Conservation (phyloP, 2,888 invertebrate species). For the Enchytraeus crypticus region DNA sequence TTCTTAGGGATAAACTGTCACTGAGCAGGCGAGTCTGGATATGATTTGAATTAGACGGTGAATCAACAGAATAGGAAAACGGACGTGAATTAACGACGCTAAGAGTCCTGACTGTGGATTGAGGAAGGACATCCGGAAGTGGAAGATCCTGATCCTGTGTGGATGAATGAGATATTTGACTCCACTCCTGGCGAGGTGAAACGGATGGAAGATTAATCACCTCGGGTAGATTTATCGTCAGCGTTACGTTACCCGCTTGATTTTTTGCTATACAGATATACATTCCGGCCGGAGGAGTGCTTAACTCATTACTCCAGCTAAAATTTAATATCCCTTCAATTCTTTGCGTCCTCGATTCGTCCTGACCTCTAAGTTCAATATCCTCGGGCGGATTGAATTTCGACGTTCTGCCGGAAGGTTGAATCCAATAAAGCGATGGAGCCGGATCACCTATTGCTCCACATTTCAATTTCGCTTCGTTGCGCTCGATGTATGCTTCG, state of each 20-base stretch:
- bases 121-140: no score
- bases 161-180: background rate
- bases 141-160: no score
- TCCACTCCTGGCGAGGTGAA: background rate
- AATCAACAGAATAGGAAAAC: no score
- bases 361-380: background rate
- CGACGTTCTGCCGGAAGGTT: constrained; percentile 37
- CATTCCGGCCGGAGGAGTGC: constrained; percentile 23
- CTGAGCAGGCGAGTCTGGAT: background rate
- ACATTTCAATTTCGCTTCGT: constrained; percentile 39
- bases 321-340: background rate
- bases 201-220: constrained; percentile 17
- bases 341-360: background rate
- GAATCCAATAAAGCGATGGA: constrained; percentile 43
- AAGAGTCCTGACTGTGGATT: no score
- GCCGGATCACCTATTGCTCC: constrained; percentile 43
- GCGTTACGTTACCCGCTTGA: constrained; percentile 45
- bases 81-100: no score
- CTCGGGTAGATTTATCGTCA: constrained; percentile 43
- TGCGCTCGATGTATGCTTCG: constrained; percentile 39
- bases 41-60: no score
- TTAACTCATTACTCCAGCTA: background rate
- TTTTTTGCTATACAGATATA: constrained; percentile 46
- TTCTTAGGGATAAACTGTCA: constrained; percentile 1
- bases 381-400: constrained; percentile 31